phyloP scores from a whole-genome alignment of 2,113 vertebrate species.

The Tyto alba region DNA sequence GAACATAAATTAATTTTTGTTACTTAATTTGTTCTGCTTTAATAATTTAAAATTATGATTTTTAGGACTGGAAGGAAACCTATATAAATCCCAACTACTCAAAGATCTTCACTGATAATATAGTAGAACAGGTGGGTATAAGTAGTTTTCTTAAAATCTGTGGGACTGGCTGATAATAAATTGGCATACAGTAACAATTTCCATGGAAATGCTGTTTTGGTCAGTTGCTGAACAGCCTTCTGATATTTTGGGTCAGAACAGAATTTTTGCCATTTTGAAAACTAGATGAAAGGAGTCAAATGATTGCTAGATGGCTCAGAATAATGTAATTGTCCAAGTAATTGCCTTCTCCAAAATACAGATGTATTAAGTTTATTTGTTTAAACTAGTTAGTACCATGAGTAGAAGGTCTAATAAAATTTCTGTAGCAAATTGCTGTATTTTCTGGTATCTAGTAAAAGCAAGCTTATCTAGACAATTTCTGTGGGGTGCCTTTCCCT shows the following conservation, averaged over 20 bases:
- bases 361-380: background rate
- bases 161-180: background rate
- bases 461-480: background rate
- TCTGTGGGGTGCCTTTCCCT: background rate
- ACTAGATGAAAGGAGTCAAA: background rate
- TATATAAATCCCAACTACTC: constrained; percentile 93
- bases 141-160: background rate
- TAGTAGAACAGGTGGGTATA: constrained; percentile 85
- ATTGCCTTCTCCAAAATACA: background rate
- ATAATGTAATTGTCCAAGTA: background rate
- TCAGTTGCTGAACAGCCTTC: background rate
- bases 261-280: background rate
- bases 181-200: background rate
- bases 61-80: constrained; percentile 97
- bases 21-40: background rate
- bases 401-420: background rate
- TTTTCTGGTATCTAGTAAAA: background rate
- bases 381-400: background rate
- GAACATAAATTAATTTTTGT: background rate
- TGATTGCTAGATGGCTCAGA: background rate
- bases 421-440: background rate
- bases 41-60: background rate
- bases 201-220: background rate
- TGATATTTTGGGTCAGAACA: background rate
- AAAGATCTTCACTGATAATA: constrained; percentile 92